Evolutionary conservation across 2,113 vertebrate species (phyloP).

Genomic region (Numida meleagris): DNA sequence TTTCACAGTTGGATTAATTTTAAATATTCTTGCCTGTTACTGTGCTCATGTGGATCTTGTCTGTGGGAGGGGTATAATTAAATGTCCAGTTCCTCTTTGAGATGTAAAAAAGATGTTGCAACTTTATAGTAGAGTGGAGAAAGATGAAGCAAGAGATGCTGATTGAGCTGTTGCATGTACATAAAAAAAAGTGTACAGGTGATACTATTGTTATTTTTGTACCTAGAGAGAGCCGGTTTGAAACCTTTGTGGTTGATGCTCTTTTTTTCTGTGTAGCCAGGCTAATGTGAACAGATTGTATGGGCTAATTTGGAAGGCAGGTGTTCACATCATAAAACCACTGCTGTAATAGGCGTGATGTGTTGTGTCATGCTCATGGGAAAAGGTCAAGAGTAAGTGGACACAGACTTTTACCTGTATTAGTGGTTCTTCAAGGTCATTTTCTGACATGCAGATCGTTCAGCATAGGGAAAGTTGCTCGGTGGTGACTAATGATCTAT

Average conservation of each 20-base stretch:
- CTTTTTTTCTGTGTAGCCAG: neutral
- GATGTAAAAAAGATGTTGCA: constrained; percentile 7
- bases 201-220: constrained; percentile 69
- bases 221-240: constrained; percentile 42
- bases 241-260: constrained; percentile 42
- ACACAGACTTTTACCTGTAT: neutral
- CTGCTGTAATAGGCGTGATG: neutral
- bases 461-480: neutral
- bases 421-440: neutral
- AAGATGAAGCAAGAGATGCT: constrained; percentile 2
- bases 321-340: constrained; percentile 53
- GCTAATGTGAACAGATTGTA: constrained; percentile 47
- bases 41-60: neutral
- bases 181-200: constrained; percentile 41
- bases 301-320: constrained; percentile 58
- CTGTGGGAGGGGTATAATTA: neutral
- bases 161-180: constrained; percentile 26
- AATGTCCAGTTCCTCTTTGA: constrained; percentile 13
- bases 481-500: neutral
- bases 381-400: constrained; percentile 16
- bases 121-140: neutral
- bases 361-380: neutral
- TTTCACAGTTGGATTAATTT: constrained; percentile 14
- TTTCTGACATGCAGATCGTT: neutral
- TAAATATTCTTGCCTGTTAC: neutral